Evolutionary conservation across 2,888 invertebrate genomes (phyloP).

Genomic region (Tenthredo notha): DNA sequence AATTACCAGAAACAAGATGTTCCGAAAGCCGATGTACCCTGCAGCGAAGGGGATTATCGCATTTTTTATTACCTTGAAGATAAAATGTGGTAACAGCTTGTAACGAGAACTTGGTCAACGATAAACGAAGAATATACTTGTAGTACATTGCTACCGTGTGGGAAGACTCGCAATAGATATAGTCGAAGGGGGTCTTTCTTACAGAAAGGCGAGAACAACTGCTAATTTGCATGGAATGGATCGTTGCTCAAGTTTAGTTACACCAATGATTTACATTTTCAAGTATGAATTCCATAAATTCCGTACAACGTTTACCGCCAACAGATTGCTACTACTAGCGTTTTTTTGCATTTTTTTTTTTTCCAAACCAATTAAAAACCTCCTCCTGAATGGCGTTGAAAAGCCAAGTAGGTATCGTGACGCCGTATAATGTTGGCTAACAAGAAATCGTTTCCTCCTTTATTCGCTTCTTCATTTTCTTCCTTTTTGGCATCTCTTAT

Average conservation of each 20-base stretch:
- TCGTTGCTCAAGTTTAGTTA: background rate
- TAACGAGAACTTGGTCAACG: slow-evolving; percentile 12
- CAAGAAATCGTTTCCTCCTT: background rate
- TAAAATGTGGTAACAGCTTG: slow-evolving; percentile 8
- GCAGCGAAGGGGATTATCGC: background rate
- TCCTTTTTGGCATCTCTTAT: background rate
- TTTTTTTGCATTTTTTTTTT: background rate
- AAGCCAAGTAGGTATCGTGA: background rate
- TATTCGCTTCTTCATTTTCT: background rate
- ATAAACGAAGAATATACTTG: background rate
- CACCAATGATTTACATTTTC: background rate
- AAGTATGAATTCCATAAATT: background rate
- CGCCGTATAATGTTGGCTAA: background rate
- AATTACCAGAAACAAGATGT: background rate
- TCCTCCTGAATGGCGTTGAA: background rate
- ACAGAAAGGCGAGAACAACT: background rate
- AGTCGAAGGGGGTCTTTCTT: background rate
- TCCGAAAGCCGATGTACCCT: background rate
- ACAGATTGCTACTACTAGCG: background rate
- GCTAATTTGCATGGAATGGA: slow-evolving; percentile 36
- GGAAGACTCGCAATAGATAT: background rate
- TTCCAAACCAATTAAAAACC: background rate
- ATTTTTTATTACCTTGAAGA: background rate
- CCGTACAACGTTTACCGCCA: background rate
- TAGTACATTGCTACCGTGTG: slow-evolving; percentile 3